Base-by-base conservation (phyloP, 2,113 vertebrate genomes). In the Rafetus swinhoei region DNA sequence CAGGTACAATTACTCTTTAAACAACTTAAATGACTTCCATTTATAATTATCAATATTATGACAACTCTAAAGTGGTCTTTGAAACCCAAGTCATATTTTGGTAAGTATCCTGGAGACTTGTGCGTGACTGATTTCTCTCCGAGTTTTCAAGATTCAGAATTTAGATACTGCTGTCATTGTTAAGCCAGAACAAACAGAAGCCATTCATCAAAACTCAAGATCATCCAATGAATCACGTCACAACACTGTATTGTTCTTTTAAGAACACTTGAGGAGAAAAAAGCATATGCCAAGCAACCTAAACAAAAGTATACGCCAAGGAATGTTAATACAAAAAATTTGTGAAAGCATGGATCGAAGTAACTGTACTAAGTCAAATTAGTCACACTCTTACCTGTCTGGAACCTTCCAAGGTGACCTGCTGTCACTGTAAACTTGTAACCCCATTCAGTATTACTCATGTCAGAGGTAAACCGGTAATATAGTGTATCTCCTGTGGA, bases 371-470 rank as follows among this genome's bases (percentile, higher is more conserved):
- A 77, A 7, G 18, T 16, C 16, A 3, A 89, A 92, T 85, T 21
- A 22, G 14, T 16, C 1, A 2, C 0, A 50, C 54, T 76, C 65
- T 95, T 60, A 99, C 99, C 99, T 98, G 99, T 99, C 97, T 99
- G 99, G 96, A 99, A 99, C 54, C 99, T 98, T 9, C 99, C 99
- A 79, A 99, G 98, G 95, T 99, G 99, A 52, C 99, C 99, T 5
- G 99, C 99, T 0, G 99, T 99, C 60, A 99, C 98, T 3, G 99
- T 99, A 95, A 99, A 99, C 96, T 98, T 99, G 90, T 99, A 99
- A 81, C 99, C 99, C 99, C 99, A 99, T 96, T 99, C 99, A 0
- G 99, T 99, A 98, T 99, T 99, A 97, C 99, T 99, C 99, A 99
- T 99, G 98, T 99, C 99, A 2, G 99, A 99, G 94, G 99, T 99